Conservation (phyloP, 2,797 vertebrate species). For the Echiichthys vipera region DNA sequence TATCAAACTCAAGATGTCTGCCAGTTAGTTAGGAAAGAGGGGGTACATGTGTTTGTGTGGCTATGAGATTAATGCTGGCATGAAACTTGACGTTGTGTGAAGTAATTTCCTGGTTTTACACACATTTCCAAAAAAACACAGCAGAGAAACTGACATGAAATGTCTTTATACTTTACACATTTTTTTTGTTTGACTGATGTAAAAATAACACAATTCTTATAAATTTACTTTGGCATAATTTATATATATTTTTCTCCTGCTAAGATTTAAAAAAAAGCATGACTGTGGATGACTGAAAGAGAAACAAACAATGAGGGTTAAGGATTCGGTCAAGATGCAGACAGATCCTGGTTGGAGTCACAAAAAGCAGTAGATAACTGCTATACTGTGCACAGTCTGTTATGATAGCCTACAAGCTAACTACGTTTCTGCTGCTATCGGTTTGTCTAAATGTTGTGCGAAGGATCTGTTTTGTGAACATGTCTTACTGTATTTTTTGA, state of each 20-base stretch:
- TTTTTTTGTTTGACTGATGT: too few species aligned
- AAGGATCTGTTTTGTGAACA: neutral
- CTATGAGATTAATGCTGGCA: constrained; percentile 5
- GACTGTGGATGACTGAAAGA: neutral
- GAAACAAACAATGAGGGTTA: neutral
- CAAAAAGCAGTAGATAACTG: constrained; percentile 2
- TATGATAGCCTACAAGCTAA: neutral
- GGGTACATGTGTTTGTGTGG: constrained; percentile 37
- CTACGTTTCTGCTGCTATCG: neutral
- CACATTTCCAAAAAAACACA: neutral
- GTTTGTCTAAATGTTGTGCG: constrained; percentile 11
- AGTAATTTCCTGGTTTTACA: constrained; percentile 3
- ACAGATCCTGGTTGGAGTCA: too few species aligned
- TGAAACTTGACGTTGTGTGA: neutral
- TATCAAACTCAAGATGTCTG: constrained; percentile 41
- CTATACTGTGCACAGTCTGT: neutral
- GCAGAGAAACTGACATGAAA: neutral
- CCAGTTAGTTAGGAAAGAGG: constrained; percentile 14
- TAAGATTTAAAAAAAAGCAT: neutral
- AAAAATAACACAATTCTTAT: neutral
- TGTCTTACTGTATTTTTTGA: neutral
- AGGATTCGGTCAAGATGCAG: too few species aligned
- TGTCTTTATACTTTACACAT: too few species aligned
- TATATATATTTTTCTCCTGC: too few species aligned
- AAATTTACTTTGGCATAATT: too few species aligned